phyloP scores from a whole-genome alignment of 37 sponge, comb jelly and placozoan genomes.

The Tethya wilhelma region DNA sequence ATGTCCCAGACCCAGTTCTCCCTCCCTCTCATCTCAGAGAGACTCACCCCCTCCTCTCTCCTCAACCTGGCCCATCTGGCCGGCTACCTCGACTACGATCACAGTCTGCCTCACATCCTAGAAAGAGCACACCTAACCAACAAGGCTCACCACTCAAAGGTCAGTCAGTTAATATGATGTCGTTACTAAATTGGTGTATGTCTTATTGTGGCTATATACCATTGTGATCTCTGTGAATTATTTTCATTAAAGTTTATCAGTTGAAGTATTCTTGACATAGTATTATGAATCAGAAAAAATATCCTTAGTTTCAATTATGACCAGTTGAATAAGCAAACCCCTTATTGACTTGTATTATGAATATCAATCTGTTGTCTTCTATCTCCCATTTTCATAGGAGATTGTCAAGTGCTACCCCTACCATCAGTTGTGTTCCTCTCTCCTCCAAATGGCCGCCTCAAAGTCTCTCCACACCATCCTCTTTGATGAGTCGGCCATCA shows the following conservation, averaged over 20 bases:
- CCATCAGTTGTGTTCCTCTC: conserved; percentile 30
- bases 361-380: too few relatives aligned
- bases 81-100: conserved; percentile 32
- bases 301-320: too few relatives aligned
- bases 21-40: conserved; percentile 28
- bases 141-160: not conserved
- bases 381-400: conserved; percentile 5
- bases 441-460: conserved; percentile 38
- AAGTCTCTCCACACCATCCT: conserved; percentile 48
- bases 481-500: conserved; percentile 18
- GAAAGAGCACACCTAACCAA: conserved; percentile 7
- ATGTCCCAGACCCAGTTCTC: conserved; percentile 12
- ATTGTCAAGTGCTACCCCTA: conserved; percentile 15
- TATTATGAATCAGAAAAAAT: too few relatives aligned
- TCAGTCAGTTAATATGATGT: not conserved
- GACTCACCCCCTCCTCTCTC: conserved; percentile 44
- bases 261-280: too few relatives aligned
- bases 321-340: too few relatives aligned
- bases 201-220: too few relatives aligned
- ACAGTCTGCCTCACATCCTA: conserved; percentile 37
- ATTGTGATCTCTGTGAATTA: too few relatives aligned
- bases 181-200: too few relatives aligned
- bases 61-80: conserved; percentile 44
- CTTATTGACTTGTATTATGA: too few relatives aligned
- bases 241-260: too few relatives aligned